A percentile compares a stretch with the other conserved stretches of the same genome.
Evolutionary conservation across 2,888 invertebrate genomes (phyloP).

Genomic region (Caenorhabditis uteleia): DNA sequence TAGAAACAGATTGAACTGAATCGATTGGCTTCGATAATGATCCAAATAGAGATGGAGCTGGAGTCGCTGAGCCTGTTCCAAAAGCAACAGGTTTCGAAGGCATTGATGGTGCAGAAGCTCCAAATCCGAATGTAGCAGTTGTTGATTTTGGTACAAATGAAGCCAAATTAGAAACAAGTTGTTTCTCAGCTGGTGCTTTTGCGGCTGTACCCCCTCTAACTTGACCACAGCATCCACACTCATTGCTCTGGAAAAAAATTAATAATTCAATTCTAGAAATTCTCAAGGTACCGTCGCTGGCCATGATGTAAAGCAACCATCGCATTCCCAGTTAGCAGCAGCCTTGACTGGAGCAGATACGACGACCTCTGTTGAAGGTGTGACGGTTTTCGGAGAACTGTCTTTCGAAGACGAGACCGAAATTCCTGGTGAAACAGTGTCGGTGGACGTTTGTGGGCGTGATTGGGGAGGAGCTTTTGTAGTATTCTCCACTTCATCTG

Average conservation of each 20-base stretch:
- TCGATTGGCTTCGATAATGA: no score
- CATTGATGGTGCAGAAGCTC: slow-evolving; percentile 6
- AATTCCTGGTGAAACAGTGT: slow-evolving; percentile 29
- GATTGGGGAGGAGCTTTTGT: slow-evolving; percentile 13
- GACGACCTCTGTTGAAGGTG: no score
- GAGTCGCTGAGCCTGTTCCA: neutral
- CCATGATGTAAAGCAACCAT: slow-evolving; percentile 25
- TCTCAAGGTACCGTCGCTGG: slow-evolving; percentile 8
- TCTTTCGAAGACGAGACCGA: slow-evolving; percentile 25
- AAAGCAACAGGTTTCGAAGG: slow-evolving; percentile 3
- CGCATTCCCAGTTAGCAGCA: slow-evolving; percentile 19
- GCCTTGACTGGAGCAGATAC: neutral
- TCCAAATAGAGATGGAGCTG: slow-evolving; percentile 2
- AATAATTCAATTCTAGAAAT: neutral
- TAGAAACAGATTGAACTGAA: neutral
- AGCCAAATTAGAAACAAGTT: slow-evolving; percentile 20
- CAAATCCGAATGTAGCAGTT: slow-evolving; percentile 26
- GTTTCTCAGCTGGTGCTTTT: slow-evolving; percentile 11
- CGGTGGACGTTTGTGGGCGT: slow-evolving; percentile 34
- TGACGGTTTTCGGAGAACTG: slow-evolving; percentile 24
- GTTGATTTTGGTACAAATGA: slow-evolving; percentile 11
- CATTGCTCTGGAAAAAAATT: slow-evolving; percentile 11
- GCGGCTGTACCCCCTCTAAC: slow-evolving; percentile 5
- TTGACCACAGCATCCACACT: slow-evolving; percentile 27
- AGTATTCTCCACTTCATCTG: neutral